Conservation (phyloP, 2,113 vertebrate species). For the Ctenomys sociabilis region DNA sequence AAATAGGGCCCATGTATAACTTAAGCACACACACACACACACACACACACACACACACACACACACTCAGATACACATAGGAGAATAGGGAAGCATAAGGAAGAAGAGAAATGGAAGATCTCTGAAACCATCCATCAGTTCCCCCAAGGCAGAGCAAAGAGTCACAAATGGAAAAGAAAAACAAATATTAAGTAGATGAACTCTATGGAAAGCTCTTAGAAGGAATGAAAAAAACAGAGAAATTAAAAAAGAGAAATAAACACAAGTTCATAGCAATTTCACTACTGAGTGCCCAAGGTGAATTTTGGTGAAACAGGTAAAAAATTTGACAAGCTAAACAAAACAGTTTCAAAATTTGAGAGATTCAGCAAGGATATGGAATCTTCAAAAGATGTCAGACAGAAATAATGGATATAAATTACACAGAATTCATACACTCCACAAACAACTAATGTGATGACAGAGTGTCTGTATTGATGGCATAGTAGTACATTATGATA, state of each 20-base stretch:
- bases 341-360: background rate
- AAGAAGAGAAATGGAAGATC: background rate
- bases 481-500: background rate
- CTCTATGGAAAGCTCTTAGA: background rate
- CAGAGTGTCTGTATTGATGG: background rate
- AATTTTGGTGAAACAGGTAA: background rate
- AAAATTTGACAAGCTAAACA: background rate
- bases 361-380: background rate
- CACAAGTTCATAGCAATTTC: background rate
- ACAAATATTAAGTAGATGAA: background rate
- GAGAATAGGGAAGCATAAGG: too few relatives aligned
- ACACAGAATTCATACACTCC: background rate
- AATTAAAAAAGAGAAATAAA: background rate
- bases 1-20: background rate
- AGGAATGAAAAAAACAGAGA: background rate
- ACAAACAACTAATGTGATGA: background rate
- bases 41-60: background rate
- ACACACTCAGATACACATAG: background rate
- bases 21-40: background rate
- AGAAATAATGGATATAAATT: background rate
- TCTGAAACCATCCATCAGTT: background rate
- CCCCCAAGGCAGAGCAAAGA: background rate
- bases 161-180: background rate
- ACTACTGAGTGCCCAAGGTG: background rate
- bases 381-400: background rate